These are phyloP conservation scores for Amphimedon queenslandica DNA, from an alignment of 37 sponge, comb jelly and placozoan genomes.

Conservation along the genomic window DNA sequence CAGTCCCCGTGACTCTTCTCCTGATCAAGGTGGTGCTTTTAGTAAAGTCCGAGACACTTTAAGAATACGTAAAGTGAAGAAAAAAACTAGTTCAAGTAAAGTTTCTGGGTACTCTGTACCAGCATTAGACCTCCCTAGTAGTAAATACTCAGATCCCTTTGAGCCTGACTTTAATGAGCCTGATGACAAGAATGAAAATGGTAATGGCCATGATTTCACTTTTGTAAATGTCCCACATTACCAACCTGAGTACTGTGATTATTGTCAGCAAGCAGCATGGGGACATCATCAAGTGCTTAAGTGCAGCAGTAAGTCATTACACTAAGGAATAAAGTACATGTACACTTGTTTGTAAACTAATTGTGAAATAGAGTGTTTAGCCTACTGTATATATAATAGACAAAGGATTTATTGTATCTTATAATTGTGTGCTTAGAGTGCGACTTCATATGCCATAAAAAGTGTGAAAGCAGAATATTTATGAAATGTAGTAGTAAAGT, in stretches of 20 bases:
- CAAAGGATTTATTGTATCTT: no score
- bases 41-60: conserved; percentile 45
- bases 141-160: conserved; percentile 53
- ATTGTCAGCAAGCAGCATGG: conserved; percentile 65
- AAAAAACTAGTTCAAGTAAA: conserved; percentile 3
- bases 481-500: conserved; percentile 21
- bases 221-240: conserved; percentile 67
- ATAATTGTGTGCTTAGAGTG: conserved; percentile 19
- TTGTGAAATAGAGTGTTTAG: neutral
- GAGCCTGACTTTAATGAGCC: conserved; percentile 31
- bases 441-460: conserved; percentile 35
- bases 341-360: neutral
- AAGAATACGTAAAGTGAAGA: conserved; percentile 33
- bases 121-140: conserved; percentile 20
- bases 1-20: neutral
- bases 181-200: conserved; percentile 8
- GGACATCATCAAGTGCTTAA: conserved; percentile 43
- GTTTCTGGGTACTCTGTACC: conserved; percentile 6
- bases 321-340: neutral
- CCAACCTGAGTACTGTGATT: conserved; percentile 67
- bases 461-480: conserved; percentile 39
- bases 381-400: neutral
- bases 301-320: conserved; percentile 40
- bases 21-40: neutral
- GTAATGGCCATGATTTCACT: conserved; percentile 72